Evolutionary conservation across 2,888 invertebrate genomes (phyloP).

Genomic region (Plebejus argus): DNA sequence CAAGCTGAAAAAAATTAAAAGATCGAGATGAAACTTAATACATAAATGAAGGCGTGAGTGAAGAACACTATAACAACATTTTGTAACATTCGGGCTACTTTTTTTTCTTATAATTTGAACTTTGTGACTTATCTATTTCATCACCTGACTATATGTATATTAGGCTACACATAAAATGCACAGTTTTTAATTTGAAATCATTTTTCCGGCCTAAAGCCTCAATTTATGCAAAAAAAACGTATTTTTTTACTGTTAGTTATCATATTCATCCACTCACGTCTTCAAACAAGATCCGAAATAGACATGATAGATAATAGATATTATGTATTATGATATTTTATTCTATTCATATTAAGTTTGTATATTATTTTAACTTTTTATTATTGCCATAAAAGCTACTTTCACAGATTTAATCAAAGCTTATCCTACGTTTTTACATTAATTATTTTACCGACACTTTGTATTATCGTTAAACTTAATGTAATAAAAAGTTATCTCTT

Average conservation of each 20-base stretch:
- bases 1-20: background rate
- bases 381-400: constrained; percentile 2
- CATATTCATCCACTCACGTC: no score
- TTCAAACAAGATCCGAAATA: background rate
- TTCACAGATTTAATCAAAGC: constrained; percentile 11
- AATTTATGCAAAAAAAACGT: no score
- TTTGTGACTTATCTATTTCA: no score
- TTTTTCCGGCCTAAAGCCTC: no score
- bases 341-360: background rate
- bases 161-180: no score
- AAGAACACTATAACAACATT: no score
- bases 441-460: constrained; percentile 15
- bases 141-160: no score
- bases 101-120: no score
- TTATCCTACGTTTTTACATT: background rate
- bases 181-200: no score
- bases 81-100: no score
- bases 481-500: constrained; percentile 3
- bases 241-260: no score
- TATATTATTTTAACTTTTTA: background rate
- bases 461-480: constrained; percentile 14
- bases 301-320: background rate
- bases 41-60: no score
- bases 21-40: background rate
- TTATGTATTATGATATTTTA: background rate